A percentile compares a stretch with the other conserved stretches of the same genome.
These are phyloP conservation scores for Crossaster papposus DNA, from an alignment of 53 echinoderm and acorn worm genomes.

Conservation along the genomic window DNA sequence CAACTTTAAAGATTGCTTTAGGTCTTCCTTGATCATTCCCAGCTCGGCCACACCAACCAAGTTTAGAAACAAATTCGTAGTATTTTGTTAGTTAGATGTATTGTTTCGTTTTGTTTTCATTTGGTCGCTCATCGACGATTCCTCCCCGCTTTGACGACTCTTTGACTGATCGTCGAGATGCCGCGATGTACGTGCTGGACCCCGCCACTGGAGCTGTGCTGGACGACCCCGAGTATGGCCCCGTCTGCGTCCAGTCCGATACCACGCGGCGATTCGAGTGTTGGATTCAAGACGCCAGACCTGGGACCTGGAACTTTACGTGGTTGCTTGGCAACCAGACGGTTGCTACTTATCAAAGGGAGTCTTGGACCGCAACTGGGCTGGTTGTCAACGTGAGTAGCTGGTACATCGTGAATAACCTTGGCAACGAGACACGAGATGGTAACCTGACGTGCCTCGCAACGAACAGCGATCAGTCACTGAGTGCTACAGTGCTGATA, in stretches of 20 bases:
- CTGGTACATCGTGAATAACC: background rate
- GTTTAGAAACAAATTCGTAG: no score
- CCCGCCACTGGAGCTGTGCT: background rate
- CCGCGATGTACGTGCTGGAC: background rate
- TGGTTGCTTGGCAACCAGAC: background rate
- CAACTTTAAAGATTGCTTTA: no score
- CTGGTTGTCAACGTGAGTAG: conserved; percentile 14
- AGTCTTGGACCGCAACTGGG: no score
- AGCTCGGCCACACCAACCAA: no score
- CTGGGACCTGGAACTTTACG: background rate
- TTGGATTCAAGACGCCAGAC: background rate
- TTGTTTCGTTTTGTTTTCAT: background rate
- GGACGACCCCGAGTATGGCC: background rate
- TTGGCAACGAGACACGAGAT: background rate
- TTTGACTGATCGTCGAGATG: background rate
- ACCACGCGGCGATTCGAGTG: background rate
- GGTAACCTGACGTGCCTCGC: conserved; percentile 30
- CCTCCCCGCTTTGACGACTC: background rate
- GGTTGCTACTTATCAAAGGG: background rate
- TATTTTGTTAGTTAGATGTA: no score
- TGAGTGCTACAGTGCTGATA: background rate
- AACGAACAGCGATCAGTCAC: background rate
- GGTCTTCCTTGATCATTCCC: no score
- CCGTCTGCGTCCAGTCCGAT: background rate
- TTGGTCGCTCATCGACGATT: background rate